Base-by-base conservation (phyloP, 2,113 vertebrate genomes). In the Anarrhichthys ocellatus region DNA sequence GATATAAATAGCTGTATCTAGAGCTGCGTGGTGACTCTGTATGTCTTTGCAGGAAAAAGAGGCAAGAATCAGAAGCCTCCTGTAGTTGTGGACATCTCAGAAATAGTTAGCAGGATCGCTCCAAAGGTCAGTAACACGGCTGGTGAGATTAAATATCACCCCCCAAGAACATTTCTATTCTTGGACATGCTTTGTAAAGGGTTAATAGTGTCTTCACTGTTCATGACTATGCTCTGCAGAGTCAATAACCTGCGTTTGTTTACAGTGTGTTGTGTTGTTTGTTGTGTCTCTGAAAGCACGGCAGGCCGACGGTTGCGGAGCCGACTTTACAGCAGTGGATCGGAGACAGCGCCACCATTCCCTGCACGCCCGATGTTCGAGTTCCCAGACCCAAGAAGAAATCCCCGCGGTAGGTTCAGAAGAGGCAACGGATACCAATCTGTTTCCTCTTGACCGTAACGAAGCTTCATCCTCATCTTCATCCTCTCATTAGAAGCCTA, bases 31-130 rank as follows among this genome's bases (percentile, higher is more conserved):
- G 10, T 36, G 40, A 20, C 48, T 27, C 9, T 56, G 20, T 48
- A 32, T 29, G 27, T 4, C 4, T 83, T 54, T 76, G 9, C 82
- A 98, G 97, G 94, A 73, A 96, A 75, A 93, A 90, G 91, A 88
- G 95, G 91, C 22, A 94, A 59, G 85, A 96, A 93, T 29, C 79
- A 66, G 56, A 58, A 59, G 29, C 52, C 83, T 0, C 79, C 87
- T 17, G 89, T 90, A 0, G 54, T 59, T 1, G 96, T 96, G 82
- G 94, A 97, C 85, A 98, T 99, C 90, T 96, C 97, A 0, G 97
- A 98, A 79, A 97, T 99, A 61, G 98, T 98, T 73, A 97, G 93
- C 91, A 95, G 97, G 36, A 99, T 99, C 70, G 98, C 97, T 87
- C 98, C 98, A 36, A 95, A 97, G 97, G 98, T 99, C 95, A 91